Conservation (phyloP, 2,888 invertebrate genomes). For the Lasiommata megera region DNA sequence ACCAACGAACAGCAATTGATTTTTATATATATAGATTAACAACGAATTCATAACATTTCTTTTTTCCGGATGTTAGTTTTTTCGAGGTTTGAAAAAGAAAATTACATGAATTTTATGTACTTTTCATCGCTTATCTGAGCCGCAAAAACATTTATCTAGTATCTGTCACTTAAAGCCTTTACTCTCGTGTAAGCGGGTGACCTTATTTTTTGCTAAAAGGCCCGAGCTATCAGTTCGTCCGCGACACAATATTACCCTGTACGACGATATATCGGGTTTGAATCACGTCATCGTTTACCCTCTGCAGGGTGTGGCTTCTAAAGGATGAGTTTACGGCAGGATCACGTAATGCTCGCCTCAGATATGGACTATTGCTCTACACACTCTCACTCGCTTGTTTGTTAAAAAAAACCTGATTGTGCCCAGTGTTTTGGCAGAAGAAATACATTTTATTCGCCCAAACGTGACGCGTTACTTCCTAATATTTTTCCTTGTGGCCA, state of each 20-base stretch:
- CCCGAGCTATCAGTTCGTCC: conserved; percentile 69
- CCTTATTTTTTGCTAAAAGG: conserved; percentile 77
- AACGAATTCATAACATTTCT: no score
- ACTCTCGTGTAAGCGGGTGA: conserved; percentile 75
- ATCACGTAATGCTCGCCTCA: conserved; percentile 49
- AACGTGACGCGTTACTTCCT: background rate
- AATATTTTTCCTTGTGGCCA: no score
- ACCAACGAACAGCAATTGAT: no score
- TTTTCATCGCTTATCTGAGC: conserved; percentile 63
- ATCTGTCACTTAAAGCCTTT: conserved; percentile 78
- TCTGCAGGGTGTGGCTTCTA: conserved; percentile 53
- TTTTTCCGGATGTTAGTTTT: no score
- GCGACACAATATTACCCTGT: conserved; percentile 74
- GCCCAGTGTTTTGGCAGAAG: background rate
- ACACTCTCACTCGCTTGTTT: conserved; percentile 27
- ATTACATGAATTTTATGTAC: conserved; percentile 44
- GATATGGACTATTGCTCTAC: conserved; percentile 40
- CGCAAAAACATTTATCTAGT: conserved; percentile 77
- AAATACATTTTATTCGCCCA: background rate
- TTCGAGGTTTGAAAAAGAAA: background rate
- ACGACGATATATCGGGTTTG: conserved; percentile 69
- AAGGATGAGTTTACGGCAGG: conserved; percentile 55
- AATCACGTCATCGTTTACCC: conserved; percentile 74
- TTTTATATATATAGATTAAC: no score
- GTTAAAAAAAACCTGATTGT: conserved; percentile 1